Evolutionary conservation across 2,888 invertebrate genomes (phyloP).

Genomic region (Spicauda simplicius): DNA sequence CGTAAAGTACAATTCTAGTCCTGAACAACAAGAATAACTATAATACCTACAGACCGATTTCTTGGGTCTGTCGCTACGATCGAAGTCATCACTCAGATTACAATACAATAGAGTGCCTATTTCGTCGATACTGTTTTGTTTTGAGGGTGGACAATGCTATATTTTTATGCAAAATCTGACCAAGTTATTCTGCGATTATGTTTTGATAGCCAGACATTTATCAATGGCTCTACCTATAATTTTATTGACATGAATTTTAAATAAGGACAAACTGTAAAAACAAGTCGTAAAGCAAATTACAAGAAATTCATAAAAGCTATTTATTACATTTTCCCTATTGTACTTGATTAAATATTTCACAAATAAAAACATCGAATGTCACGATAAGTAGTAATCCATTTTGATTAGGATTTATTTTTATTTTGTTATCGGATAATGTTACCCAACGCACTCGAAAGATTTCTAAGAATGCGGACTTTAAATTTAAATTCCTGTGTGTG

Average conservation of each 20-base stretch:
- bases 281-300: not conserved
- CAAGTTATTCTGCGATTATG: not conserved
- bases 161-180: not conserved
- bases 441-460: conserved; percentile 1
- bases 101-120: not conserved
- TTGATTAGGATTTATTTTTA: conserved; percentile 20
- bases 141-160: not conserved
- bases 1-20: too few species aligned
- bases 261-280: too few species aligned
- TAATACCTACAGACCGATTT: not conserved
- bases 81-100: not conserved
- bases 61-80: not conserved
- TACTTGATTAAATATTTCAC: not conserved
- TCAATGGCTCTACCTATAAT: not conserved
- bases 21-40: too few species aligned
- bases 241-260: too few species aligned
- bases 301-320: not conserved
- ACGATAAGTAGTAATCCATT: conserved; percentile 20
- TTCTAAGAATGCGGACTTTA: not conserved
- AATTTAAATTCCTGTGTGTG: too few species aligned
- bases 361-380: conserved; percentile 6
- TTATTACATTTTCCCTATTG: too few species aligned
- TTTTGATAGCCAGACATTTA: not conserved
- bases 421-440: conserved; percentile 17
- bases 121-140: not conserved